phyloP scores from a whole-genome alignment of 2,797 vertebrate genomes.

The Girardinus metallicus region DNA sequence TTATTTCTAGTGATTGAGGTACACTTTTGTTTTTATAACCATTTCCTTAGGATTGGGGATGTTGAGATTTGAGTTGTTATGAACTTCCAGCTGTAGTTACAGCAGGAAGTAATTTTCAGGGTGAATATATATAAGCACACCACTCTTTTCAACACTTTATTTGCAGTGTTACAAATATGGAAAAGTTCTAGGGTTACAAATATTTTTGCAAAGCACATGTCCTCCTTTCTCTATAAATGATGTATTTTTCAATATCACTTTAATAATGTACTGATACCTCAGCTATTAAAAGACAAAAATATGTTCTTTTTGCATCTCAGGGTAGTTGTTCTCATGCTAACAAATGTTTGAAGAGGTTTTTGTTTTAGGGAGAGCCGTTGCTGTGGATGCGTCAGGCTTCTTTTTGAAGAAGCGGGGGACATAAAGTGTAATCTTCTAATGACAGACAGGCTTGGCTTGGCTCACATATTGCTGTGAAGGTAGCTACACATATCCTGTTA shows the following conservation, averaged over 20 bases:
- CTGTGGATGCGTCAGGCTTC: conserved; percentile 48
- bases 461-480: conserved; percentile 67
- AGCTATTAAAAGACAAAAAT: not conserved
- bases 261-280: not conserved
- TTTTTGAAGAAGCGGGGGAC: conserved; percentile 63
- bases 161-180: not conserved
- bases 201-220: not conserved
- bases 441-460: conserved; percentile 62
- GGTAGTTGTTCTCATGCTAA: conserved; percentile 40
- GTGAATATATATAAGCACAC: not conserved
- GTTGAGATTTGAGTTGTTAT: not conserved
- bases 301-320: conserved; percentile 23
- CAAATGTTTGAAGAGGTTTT: conserved; percentile 60
- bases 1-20: not conserved
- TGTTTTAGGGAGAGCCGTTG: conserved; percentile 32
- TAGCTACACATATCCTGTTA: conserved; percentile 74
- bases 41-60: not conserved
- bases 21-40: not conserved
- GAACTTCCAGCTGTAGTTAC: not conserved
- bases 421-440: conserved; percentile 77
- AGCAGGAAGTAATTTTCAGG: not conserved
- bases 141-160: not conserved
- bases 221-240: not conserved
- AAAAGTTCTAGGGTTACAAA: not conserved
- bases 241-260: not conserved